Evolutionary conservation across 92 coral and sea anemone genomes (phyloP).

Genomic region (Hydrozoanthus gracilis): DNA sequence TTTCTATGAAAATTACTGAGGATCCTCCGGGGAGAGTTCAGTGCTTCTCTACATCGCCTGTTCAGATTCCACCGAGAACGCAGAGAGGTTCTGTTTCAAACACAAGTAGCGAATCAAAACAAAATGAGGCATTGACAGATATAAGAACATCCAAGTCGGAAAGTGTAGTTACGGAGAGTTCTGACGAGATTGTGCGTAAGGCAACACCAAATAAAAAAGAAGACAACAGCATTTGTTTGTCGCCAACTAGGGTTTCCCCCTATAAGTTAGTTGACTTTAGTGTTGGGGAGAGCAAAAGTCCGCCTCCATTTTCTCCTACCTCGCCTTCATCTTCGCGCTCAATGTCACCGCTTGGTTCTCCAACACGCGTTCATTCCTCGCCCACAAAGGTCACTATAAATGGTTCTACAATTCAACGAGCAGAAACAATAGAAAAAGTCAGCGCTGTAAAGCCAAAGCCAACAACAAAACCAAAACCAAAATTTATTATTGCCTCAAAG

Average conservation of each 20-base stretch:
- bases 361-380: background rate
- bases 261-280: constrained; percentile 16
- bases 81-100: background rate
- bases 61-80: constrained; percentile 1
- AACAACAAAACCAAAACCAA: constrained; percentile 29
- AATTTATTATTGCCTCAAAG: constrained; percentile 5
- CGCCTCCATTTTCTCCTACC: background rate
- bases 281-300: constrained; percentile 9
- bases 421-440: constrained; percentile 5
- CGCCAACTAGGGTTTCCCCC: constrained; percentile 11
- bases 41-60: background rate
- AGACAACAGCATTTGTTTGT: constrained; percentile 3
- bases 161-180: background rate
- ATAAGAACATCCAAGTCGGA: background rate
- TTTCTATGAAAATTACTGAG: background rate
- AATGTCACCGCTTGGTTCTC: constrained; percentile 11
- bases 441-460: constrained; percentile 18
- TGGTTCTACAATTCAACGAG: constrained; percentile 36
- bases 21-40: background rate
- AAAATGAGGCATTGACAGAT: background rate
- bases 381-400: constrained; percentile 38
- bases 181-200: constrained; percentile 19
- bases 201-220: constrained; percentile 21
- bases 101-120: constrained; percentile 13
- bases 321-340: constrained; percentile 11